phyloP scores from a whole-genome alignment of 35 echinoderm and acorn worm genomes.

The Anneissia japonica region DNA sequence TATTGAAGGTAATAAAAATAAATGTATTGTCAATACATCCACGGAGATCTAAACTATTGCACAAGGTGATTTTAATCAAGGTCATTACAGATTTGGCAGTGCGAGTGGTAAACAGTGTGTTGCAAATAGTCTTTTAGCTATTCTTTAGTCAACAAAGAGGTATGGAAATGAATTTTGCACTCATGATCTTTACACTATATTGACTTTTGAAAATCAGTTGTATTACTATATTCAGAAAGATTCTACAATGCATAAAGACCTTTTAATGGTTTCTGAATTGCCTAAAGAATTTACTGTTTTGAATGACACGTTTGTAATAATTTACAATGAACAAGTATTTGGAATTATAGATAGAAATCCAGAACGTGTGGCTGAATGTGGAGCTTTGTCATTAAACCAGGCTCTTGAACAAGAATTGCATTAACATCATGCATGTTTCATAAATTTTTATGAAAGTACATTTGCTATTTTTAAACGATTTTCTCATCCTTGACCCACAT shows the following conservation, averaged over 20 bases:
- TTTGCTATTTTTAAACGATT: slow-evolving; percentile 5
- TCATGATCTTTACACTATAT: slow-evolving; percentile 6
- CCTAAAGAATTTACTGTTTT: slow-evolving; percentile 11
- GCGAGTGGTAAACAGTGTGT: slow-evolving; percentile 4
- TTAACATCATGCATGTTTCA: slow-evolving; percentile 15
- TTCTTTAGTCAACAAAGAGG: slow-evolving; percentile 5
- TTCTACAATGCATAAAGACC: slow-evolving; percentile 14
- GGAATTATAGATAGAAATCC: slow-evolving; percentile 7
- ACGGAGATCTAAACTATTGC: neutral
- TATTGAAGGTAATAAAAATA: neutral
- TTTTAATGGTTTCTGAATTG: slow-evolving; percentile 12
- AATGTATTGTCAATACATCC: neutral
- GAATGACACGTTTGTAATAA: neutral
- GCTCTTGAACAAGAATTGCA: slow-evolving; percentile 15
- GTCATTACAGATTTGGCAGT: slow-evolving; percentile 9
- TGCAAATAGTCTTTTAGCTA: slow-evolving; percentile 10
- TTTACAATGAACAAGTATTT: neutral
- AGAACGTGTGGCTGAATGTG: neutral
- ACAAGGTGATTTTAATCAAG: slow-evolving; percentile 23
- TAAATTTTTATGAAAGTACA: slow-evolving; percentile 8
- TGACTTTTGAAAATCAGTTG: slow-evolving; percentile 6
- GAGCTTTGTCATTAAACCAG: neutral
- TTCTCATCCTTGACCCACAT: neutral
- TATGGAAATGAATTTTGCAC: slow-evolving; percentile 1
- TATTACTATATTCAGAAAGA: slow-evolving; percentile 18